Conservation (phyloP, 2,797 vertebrate species). For the Myotis planiceps region DNA sequence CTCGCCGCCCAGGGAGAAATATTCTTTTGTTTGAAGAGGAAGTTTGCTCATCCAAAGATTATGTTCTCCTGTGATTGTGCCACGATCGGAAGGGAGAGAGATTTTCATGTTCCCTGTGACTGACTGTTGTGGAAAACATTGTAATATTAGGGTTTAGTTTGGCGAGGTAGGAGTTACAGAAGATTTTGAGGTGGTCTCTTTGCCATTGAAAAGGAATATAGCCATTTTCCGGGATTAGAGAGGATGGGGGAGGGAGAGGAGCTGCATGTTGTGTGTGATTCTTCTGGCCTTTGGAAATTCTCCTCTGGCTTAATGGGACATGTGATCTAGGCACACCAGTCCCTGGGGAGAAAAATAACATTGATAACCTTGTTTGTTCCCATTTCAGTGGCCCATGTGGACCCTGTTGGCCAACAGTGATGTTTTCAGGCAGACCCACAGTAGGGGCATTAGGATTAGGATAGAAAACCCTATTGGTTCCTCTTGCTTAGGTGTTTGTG, state of each 20-base stretch:
- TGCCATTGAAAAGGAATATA: conserved; percentile 21
- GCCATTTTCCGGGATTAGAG: conserved; percentile 54
- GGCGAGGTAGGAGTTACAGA: conserved; percentile 11
- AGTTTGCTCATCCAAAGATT: conserved; percentile 77
- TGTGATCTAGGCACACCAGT: background rate
- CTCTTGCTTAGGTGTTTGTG: background rate
- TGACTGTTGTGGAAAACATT: conserved; percentile 63
- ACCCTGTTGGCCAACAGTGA: background rate
- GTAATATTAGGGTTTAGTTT: conserved; percentile 72
- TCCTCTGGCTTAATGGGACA: background rate
- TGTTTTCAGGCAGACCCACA: background rate
- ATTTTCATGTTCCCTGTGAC: conserved; percentile 53
- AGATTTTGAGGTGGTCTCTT: conserved; percentile 63
- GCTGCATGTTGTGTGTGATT: background rate
- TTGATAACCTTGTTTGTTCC: background rate
- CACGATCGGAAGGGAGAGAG: conserved; percentile 65
- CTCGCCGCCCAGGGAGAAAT: conserved; percentile 62
- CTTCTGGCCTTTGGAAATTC: background rate
- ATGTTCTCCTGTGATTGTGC: conserved; percentile 70
- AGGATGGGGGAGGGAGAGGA: background rate
- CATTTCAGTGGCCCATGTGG: background rate
- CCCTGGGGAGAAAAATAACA: background rate
- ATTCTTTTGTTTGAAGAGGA: conserved; percentile 77
- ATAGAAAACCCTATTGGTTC: background rate
- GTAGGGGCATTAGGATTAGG: background rate